phyloP scores from a whole-genome alignment of 2,113 vertebrate species.

The Pantherophis guttatus region DNA sequence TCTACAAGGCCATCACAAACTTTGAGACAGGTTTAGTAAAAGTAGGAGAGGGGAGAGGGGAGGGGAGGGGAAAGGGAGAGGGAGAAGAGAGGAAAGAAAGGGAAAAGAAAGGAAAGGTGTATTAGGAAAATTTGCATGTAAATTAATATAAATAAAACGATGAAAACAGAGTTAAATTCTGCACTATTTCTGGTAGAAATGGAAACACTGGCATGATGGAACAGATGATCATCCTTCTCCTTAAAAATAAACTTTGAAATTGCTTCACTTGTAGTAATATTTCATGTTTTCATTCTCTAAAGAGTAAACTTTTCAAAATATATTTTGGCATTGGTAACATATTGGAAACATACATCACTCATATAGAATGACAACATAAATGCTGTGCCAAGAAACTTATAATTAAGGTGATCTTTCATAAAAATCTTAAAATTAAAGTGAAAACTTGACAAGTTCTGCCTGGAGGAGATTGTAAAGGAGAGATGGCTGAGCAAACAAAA shows the following conservation, averaged over 20 bases:
- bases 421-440: constrained; percentile 51
- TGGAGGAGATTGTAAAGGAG: constrained; percentile 37
- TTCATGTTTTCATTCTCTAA: constrained; percentile 31
- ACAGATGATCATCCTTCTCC: background rate
- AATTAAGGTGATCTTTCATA: constrained; percentile 66
- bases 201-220: background rate
- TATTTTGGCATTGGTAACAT: constrained; percentile 44
- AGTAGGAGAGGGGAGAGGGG: background rate
- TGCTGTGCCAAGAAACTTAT: constrained; percentile 38
- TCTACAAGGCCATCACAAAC: background rate
- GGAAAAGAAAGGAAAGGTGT: background rate
- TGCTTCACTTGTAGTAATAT: constrained; percentile 11
- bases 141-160: background rate
- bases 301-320: constrained; percentile 53
- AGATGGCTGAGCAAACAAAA: constrained; percentile 10
- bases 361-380: constrained; percentile 65
- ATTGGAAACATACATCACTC: constrained; percentile 60
- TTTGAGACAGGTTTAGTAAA: background rate
- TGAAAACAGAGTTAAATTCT: background rate
- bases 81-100: too few species aligned
- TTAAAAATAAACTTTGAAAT: background rate
- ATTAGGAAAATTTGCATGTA: background rate
- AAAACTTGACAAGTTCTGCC: constrained; percentile 49
- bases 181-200: background rate
- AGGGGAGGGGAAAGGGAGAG: too few species aligned